Base-by-base conservation (phyloP, 2,888 invertebrate genomes). In the Chloroclystis v-ata region DNA sequence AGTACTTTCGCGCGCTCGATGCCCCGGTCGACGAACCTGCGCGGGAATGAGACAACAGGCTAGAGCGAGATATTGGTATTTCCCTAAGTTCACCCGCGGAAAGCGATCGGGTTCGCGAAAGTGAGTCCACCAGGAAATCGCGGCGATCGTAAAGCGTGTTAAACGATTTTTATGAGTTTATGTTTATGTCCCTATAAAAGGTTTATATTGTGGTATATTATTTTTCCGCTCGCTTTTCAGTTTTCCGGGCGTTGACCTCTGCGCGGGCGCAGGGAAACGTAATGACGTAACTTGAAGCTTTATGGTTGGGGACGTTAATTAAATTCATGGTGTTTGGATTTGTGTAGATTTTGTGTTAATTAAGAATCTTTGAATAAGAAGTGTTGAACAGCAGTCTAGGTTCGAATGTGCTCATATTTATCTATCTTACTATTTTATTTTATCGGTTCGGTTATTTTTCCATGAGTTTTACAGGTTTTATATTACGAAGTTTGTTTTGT, bases 1-100 rank as follows among this genome's bases (percentile, higher is more conserved):
- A 86, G 86, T 86, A 81, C 85, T 86, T 87, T 86, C 86, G 82
- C 83, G 84, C 79, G 83, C 82, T 75, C 82, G 74, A 75, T 75
- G 83, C 78, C 82, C 82, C 82, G 86, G 85, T 85, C 86, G 80
- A 72, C 78, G 82, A 84, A 77, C 82, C 75, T 74, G 68, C 10
- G 72, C 55, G 66, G 30, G 64, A 49, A 70, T 72, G 59, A 52
- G 71, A 73, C 62, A 54, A 56, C 50, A 58, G 61, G 52, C 14
- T 41, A 53, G 73, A 82, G 61, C 61, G 70, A 60, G 83, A 82
- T 59, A 53, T 63, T 48, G 64, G 65, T 70, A 74, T 55, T 72
- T 81, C 70, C 76, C 76, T 77, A 75, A 76, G 82, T 78, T 78
- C 75, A 75, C 77, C 69, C 78, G 76, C 67, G 80, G 79, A 82